A percentile compares a stretch with the other conserved stretches of the same genome.
Conservation (phyloP, 2,113 vertebrate species). For the Rhinopomastus cyanomelas region DNA sequence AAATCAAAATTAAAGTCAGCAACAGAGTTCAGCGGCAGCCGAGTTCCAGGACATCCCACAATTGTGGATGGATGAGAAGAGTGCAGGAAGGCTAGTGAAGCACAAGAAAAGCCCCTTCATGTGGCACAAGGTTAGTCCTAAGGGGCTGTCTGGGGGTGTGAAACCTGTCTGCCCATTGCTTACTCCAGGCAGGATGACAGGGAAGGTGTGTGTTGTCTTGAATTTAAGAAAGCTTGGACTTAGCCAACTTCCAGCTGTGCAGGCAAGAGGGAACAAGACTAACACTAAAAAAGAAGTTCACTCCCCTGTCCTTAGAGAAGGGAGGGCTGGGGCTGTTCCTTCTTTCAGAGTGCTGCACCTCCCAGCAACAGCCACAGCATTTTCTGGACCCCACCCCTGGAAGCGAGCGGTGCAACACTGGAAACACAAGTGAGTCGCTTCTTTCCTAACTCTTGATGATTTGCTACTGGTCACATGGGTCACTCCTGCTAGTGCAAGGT, state of each 20-base stretch:
- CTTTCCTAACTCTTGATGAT: background rate
- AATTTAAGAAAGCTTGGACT: rapidly evolving
- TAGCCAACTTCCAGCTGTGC: background rate
- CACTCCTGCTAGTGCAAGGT: background rate
- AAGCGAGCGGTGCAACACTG: rapidly evolving
- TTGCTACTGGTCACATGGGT: too few relatives aligned
- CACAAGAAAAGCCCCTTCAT: too few relatives aligned
- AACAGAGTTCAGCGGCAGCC: rapidly evolving
- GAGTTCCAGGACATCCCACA: rapidly evolving
- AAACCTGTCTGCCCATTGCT: background rate
- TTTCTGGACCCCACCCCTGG: background rate
- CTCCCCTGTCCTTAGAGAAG: background rate
- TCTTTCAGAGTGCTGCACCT: rapidly evolving
- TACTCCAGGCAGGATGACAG: background rate
- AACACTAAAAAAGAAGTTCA: rapidly evolving
- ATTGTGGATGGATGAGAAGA: background rate
- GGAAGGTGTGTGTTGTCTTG: too few relatives aligned
- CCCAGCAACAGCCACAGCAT: background rate
- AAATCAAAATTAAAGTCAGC: background rate
- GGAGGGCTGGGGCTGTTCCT: background rate
- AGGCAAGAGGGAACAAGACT: background rate
- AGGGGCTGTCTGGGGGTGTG: rapidly evolving
- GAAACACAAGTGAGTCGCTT: background rate
- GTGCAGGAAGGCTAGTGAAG: background rate
- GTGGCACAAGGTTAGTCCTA: background rate